Percentiles rank a stretch among this genome's conserved stretches.
Conservation (phyloP, 1,140 invertebrate species). For the Drosophila guanche region DNA sequence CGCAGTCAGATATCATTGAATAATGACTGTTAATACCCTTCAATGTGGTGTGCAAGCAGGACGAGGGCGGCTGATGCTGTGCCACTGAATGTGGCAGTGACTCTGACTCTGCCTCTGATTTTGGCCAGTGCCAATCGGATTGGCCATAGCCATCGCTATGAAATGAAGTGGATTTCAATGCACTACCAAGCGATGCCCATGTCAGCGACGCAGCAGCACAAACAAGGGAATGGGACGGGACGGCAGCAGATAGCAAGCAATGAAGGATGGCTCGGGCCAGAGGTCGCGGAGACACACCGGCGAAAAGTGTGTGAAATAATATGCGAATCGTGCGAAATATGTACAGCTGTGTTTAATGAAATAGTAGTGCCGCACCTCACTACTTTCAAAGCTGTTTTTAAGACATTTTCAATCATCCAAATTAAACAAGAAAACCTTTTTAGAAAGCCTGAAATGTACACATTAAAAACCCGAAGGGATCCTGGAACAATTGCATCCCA, state of each 20-base stretch:
- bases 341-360: no score
- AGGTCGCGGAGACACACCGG: background rate
- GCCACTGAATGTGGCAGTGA: constrained; percentile 29
- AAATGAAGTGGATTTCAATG: constrained; percentile 81
- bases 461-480: no score
- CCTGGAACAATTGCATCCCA: no score
- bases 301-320: constrained; percentile 62
- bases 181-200: constrained; percentile 50
- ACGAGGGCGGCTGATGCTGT: constrained; percentile 2
- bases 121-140: constrained; percentile 49
- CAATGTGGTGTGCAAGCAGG: constrained; percentile 60
- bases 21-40: constrained; percentile 84
- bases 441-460: no score
- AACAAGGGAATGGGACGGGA: constrained; percentile 17
- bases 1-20: constrained; percentile 83
- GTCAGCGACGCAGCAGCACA: constrained; percentile 30
- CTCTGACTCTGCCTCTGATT: constrained; percentile 30
- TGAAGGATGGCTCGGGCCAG: no score
- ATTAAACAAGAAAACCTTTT: no score
- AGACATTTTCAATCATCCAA: no score
- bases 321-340: constrained; percentile 64
- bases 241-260: constrained; percentile 44
- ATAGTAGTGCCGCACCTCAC: no score
- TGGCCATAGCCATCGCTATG: constrained; percentile 47
- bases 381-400: no score